phyloP scores from a whole-genome alignment of 2,888 invertebrate genomes.

The Pammene aurita region DNA sequence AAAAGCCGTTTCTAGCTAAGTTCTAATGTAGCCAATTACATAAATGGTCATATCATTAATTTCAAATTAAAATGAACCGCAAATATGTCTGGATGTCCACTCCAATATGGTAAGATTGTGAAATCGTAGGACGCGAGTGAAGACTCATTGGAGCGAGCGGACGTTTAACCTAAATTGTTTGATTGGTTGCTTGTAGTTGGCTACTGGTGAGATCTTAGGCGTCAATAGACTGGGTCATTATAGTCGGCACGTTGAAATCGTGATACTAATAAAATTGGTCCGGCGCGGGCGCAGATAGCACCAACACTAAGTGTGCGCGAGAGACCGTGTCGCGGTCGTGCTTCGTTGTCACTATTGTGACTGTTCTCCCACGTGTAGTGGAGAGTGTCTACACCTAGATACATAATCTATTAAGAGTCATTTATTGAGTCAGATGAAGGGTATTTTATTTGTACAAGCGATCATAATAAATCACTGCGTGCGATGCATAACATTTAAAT shows the following conservation, averaged over 20 bases:
- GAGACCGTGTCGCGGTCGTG: slow-evolving; percentile 6
- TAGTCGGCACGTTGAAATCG: slow-evolving; percentile 32
- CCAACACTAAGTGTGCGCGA: slow-evolving; percentile 15
- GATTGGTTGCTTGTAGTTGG: slow-evolving; percentile 58
- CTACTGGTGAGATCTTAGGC: slow-evolving; percentile 37
- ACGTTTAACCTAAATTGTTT: slow-evolving; percentile 76
- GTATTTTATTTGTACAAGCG: slow-evolving; percentile 19
- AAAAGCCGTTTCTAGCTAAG: slow-evolving; percentile 27
- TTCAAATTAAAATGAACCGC: slow-evolving; percentile 34
- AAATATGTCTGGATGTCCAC: slow-evolving; percentile 16
- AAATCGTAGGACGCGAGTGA: slow-evolving; percentile 50
- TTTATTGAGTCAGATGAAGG: slow-evolving; percentile 21
- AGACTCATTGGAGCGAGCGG: slow-evolving; percentile 49
- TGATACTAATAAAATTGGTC: slow-evolving; percentile 33
- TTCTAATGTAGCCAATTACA: slow-evolving; percentile 34
- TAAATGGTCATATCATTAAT: slow-evolving; percentile 34
- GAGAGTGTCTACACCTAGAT: neutral
- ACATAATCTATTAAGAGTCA: slow-evolving; percentile 30
- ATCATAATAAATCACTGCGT: slow-evolving; percentile 22
- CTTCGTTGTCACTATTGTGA: slow-evolving; percentile 10
- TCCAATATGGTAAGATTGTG: slow-evolving; percentile 46
- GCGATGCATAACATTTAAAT: slow-evolving; percentile 27
- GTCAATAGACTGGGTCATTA: slow-evolving; percentile 37
- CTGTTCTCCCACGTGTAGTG: slow-evolving; percentile 2
- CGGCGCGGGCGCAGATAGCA: slow-evolving; percentile 15